Evolutionary conservation across 2,888 invertebrate species (phyloP), one percentile per base, ranked within the genome.

Genomic region (Lochmaea capreae): DNA sequence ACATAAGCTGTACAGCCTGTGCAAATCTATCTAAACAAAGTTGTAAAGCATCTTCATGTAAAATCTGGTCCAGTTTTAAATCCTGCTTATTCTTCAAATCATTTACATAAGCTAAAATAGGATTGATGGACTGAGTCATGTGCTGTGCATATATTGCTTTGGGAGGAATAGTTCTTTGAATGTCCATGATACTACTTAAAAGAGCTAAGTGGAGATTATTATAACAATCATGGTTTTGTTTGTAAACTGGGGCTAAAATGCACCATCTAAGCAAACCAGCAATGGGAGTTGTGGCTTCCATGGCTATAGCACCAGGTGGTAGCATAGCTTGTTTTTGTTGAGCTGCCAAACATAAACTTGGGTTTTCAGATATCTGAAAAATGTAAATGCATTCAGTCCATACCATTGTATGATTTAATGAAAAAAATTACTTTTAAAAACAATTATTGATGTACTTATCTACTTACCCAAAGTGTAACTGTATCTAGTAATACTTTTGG

Each of bases 261-360:
- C 92, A 92, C 94, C 94, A 94, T 76, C 91, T 90, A 72, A 95
- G 90, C n/a, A 96, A 89, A 0, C 95, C 95, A 0, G 94, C 93
- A 49, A 95, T 89, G 0, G 95, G 95, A 0, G 95, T 93, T 6
- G 94, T 92, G 0, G 94, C 93, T 4, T 94, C 93, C 94, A 95
- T 95, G 0, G 94, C 93, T 78, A 95, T 95, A 1, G 94, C 93
- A 5, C 95, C 95, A 43, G 89, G 90, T 0, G 95, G 95, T 66
- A 95, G 84, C 0, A 92, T 90, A 0, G 93, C 88, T 52, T 92
- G 90, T 83, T 90, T 90, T 82, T 91, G 87, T 84, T 91, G 89
- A 0, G 94, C 93, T 1, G 93, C 92, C 84, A 92, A 89, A 81
- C 94, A 94, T 2, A 94, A 86, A 4, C 89, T 87, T 0, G 91